Evolutionary conservation across 37 sponge, comb jelly and placozoan species (phyloP).

Genomic region (Bolinopsis microptera): DNA sequence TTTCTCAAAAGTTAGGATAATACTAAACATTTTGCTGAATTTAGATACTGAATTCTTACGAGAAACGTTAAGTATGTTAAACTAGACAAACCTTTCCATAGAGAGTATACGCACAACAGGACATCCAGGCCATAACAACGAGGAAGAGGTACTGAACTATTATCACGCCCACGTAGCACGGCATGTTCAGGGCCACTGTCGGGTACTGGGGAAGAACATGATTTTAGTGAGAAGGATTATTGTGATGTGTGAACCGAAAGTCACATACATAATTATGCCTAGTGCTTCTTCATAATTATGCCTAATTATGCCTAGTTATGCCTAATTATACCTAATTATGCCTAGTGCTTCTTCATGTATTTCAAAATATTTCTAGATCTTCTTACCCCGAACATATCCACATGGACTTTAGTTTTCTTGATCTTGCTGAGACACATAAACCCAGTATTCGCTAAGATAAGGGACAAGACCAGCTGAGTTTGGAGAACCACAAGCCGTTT

Average conservation of each 20-base stretch:
- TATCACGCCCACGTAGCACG: background rate
- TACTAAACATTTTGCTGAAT: too few relatives aligned
- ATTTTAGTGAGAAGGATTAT: background rate
- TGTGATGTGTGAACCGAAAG: too few relatives aligned
- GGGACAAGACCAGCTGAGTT: background rate
- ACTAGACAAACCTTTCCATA: constrained; percentile 7
- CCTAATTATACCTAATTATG: too few relatives aligned
- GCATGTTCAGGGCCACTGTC: background rate
- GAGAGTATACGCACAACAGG: constrained; percentile 25
- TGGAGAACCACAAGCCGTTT: background rate
- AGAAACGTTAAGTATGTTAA: too few relatives aligned
- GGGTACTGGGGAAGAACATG: background rate
- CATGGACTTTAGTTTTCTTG: background rate
- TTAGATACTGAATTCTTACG: too few relatives aligned
- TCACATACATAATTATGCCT: too few relatives aligned
- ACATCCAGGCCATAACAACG: constrained; percentile 21
- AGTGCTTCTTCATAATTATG: too few relatives aligned
- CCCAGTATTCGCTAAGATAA: background rate
- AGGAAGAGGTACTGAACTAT: constrained; percentile 52
- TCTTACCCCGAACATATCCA: constrained; percentile 24
- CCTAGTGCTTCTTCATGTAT: too few relatives aligned
- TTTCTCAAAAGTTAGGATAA: background rate
- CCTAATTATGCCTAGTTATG: too few relatives aligned
- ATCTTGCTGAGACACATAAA: background rate
- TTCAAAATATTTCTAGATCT: too few relatives aligned